Percentiles rank a stretch among this genome's conserved stretches.
Evolutionary conservation across 2,797 vertebrate species (phyloP).

Genomic region (Sebastes nivosus): DNA sequence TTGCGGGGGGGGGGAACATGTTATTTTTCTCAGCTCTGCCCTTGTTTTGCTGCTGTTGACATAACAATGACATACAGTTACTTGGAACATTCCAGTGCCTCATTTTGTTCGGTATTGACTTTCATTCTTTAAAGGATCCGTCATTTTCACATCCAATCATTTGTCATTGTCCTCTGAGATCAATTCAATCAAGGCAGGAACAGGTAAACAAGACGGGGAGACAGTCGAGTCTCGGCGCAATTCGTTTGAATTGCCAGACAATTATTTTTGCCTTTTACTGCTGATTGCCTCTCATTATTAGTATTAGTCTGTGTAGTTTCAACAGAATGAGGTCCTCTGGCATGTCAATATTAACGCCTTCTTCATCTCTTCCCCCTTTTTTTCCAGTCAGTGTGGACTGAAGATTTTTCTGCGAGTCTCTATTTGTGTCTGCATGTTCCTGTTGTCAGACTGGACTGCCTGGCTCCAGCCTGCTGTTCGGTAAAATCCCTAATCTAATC

Average conservation of each 20-base stretch:
- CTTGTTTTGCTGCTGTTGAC: constrained; percentile 34
- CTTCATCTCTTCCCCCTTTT: not conserved
- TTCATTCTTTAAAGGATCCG: constrained; percentile 14
- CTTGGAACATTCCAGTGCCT: constrained; percentile 23
- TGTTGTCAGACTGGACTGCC: constrained; percentile 21
- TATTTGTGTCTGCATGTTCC: constrained; percentile 14
- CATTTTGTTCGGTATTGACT: constrained; percentile 58
- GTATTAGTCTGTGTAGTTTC: not conserved
- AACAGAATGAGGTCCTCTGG: constrained; percentile 8
- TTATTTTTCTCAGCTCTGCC: constrained; percentile 2
- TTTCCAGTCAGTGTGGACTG: not conserved
- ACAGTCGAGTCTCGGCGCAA: not conserved
- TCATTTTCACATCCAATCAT: constrained; percentile 41
- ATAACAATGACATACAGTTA: not conserved
- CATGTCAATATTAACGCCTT: constrained; percentile 26
- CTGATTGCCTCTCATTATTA: constrained; percentile 32
- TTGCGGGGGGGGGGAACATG: not conserved
- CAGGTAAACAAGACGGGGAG: constrained; percentile 27
- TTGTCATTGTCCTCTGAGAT: constrained; percentile 32
- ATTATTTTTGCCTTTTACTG: constrained; percentile 21
- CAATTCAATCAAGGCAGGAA: constrained; percentile 28
- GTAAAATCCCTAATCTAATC: constrained; percentile 70
- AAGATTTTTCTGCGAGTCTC: constrained; percentile 6
- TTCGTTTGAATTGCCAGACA: constrained; percentile 3
- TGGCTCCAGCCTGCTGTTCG: constrained; percentile 41